Evolutionary conservation across 2,888 invertebrate genomes (phyloP).

Genomic region (Aproaerema taeniolella): DNA sequence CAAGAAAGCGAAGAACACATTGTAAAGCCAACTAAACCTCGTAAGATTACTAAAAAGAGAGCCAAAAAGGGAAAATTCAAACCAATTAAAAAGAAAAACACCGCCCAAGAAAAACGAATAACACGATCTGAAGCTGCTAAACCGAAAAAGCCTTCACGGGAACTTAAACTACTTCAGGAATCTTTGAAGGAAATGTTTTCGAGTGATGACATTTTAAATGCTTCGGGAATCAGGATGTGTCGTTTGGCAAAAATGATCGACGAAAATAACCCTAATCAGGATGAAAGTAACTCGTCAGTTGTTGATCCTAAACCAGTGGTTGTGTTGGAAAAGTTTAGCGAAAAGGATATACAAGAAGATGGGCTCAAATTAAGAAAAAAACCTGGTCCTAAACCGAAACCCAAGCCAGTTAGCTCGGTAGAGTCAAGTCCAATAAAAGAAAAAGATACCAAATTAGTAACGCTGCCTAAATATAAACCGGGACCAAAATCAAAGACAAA

Average conservation of each 20-base stretch:
- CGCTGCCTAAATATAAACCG: slow-evolving; percentile 32
- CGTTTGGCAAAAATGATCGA: slow-evolving; percentile 73
- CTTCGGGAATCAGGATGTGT: slow-evolving; percentile 81
- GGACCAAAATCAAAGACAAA: slow-evolving; percentile 56
- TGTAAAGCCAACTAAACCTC: neutral
- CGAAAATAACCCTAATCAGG: slow-evolving; percentile 34
- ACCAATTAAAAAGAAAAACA: neutral
- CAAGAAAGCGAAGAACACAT: slow-evolving; percentile 1
- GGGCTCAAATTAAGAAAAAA: slow-evolving; percentile 37
- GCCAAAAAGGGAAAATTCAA: slow-evolving; percentile 3
- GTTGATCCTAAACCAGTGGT: slow-evolving; percentile 38
- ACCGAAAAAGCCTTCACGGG: slow-evolving; percentile 50
- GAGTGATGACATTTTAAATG: slow-evolving; percentile 77
- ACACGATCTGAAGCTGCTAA: slow-evolving; percentile 33
- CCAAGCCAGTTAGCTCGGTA: slow-evolving; percentile 23
- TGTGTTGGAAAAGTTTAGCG: slow-evolving; percentile 44
- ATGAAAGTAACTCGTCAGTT: slow-evolving; percentile 21
- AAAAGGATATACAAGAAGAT: slow-evolving; percentile 24
- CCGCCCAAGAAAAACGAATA: slow-evolving; percentile 25
- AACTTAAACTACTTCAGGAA: slow-evolving; percentile 80
- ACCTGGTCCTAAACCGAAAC: slow-evolving; percentile 37
- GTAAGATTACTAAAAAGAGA: slow-evolving; percentile 18
- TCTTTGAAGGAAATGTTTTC: slow-evolving; percentile 85
- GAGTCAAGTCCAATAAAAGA: slow-evolving; percentile 21
- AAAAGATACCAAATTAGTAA: neutral